Evolutionary conservation across 2,113 vertebrate species (phyloP), one percentile per base, ranked within the genome.

Genomic region (Nycticryphes semicollaris): DNA sequence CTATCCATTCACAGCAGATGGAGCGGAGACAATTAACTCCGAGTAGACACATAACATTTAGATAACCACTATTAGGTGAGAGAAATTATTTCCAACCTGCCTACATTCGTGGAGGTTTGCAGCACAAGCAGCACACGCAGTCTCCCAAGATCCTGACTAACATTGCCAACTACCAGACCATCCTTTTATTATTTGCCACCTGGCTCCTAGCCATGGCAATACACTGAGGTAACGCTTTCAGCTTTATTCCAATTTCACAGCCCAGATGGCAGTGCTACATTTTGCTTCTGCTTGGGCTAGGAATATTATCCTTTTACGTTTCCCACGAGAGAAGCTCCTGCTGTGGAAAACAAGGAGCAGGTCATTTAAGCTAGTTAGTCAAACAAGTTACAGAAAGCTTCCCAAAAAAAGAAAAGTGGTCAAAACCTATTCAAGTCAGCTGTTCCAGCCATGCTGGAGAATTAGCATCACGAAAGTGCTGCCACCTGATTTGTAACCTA

Each of bases 221-320:
- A 67, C 43, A 93, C 4, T 51, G 79, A 90, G 75, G 72, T 88
- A 90, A 94, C 0, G 1, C 76, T 88, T 90, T 86, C 88, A 89
- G 83, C 39, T 94, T 93, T 79, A 93, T 80, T 93, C 82, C 82
- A 90, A 51, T 93, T 92, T 96, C 80, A 92, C 86, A 95, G 86
- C 83, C 80, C 95, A 95, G 94, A 92, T 88, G 94, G 87, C 75
- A 94, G 60, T 35, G 63, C 63, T 82, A 82, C 63, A 50, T 92
- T 94, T 83, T 96, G 90, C 80, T 92, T 96, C 82, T 90, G 54
- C 85, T 76, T 88, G 51, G 48, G 25, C 68, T 86, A 94, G 63
- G 70, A 90, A 95, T 62, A 59, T 93, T 93, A 91, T 69, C 70
- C 84, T 84, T 95, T 85, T 89, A 92, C 67, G 88, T 78, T 77